Percentiles rank a stretch among this genome's conserved stretches.
phyloP scores from a whole-genome alignment of 53 echinoderm and acorn worm genomes.

The Henricia sp. region DNA sequence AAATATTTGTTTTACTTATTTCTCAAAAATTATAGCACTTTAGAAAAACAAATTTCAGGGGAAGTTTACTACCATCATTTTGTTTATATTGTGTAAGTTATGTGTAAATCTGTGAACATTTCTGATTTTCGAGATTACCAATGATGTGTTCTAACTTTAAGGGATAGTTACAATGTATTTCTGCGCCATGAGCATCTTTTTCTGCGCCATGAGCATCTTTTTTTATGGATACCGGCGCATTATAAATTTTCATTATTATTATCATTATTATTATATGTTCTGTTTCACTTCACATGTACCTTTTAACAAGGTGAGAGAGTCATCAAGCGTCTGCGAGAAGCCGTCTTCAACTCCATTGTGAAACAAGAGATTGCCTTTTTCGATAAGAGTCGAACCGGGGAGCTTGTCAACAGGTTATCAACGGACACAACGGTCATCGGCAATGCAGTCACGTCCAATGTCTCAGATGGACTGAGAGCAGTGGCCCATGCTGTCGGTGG shows the following conservation, averaged over 20 bases:
- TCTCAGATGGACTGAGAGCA: conserved; percentile 92
- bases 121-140: no score
- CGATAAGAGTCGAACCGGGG: conserved; percentile 93
- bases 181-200: no score
- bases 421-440: conserved; percentile 89
- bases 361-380: conserved; percentile 94
- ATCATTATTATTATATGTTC: background rate
- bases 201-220: no score
- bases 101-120: no score
- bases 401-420: conserved; percentile 90
- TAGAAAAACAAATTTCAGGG: no score
- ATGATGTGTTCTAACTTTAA: no score
- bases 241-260: background rate
- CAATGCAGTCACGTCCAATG: conserved; percentile 80
- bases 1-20: no score
- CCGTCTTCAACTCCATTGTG: conserved; percentile 83
- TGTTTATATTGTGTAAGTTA: no score
- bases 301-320: conserved; percentile 92
- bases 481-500: conserved; percentile 84
- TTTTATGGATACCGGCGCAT: no score
- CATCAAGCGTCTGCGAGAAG: conserved; percentile 80
- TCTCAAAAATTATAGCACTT: no score
- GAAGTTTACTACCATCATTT: no score
- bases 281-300: background rate
- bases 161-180: background rate